Conservation (phyloP, 2,888 invertebrate genomes). For the Eledone cirrhosa region DNA sequence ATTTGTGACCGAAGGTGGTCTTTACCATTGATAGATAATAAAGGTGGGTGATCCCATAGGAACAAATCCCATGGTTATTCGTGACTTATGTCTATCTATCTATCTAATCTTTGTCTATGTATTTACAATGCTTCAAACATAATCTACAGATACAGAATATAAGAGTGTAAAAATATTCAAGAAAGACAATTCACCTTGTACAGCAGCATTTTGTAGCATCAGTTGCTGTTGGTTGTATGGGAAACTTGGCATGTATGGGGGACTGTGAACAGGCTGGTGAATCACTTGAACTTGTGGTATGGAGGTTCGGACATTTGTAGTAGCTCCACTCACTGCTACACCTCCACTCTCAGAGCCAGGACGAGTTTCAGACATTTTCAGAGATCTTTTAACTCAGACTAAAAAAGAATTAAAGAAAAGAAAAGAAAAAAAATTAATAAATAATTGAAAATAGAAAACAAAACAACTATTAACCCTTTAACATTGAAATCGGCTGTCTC, state of each 20-base stretch:
- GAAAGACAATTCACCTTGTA: slow-evolving; percentile 46
- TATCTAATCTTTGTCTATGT: no score
- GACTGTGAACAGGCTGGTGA: slow-evolving; percentile 54
- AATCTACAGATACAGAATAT: not conserved
- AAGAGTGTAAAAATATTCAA: no score
- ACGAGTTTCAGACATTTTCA: slow-evolving; percentile 24
- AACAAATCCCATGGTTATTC: no score
- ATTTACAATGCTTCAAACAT: not conserved
- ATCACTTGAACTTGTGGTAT: slow-evolving; percentile 52
- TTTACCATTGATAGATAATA: no score
- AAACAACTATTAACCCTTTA: no score
- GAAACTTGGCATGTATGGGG: slow-evolving; percentile 54
- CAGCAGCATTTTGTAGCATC: slow-evolving; percentile 57
- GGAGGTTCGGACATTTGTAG: slow-evolving; percentile 30
- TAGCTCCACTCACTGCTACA: slow-evolving; percentile 19
- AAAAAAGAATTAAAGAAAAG: not conserved
- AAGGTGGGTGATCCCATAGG: no score
- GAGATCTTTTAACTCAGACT: not conserved
- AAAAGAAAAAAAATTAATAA: not conserved
- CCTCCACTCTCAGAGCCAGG: slow-evolving; percentile 21
- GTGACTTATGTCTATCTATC: no score
- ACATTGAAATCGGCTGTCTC: no score
- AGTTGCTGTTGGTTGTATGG: slow-evolving; percentile 52
- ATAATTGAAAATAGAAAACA: no score
- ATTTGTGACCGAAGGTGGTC: no score